Percentiles rank a stretch among this genome's conserved stretches.
phyloP scores from a whole-genome alignment of 2,797 vertebrate species.

The Bufotes viridis region DNA sequence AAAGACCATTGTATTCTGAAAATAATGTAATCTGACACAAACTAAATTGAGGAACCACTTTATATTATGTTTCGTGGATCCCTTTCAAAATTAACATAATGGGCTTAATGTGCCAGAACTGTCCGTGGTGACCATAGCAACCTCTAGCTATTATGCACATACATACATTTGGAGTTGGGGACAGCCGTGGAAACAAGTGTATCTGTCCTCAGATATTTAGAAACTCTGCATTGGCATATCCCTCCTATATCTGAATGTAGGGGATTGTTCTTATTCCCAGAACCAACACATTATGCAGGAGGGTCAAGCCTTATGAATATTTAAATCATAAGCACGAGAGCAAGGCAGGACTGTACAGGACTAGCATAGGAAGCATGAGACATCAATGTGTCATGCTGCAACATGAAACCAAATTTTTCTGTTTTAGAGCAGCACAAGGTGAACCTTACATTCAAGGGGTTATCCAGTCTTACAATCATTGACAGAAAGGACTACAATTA shows the following conservation, averaged over 20 bases:
- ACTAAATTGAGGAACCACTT: too few relatives aligned
- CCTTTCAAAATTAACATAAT: too few relatives aligned
- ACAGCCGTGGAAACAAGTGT: not conserved
- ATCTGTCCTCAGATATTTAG: not conserved
- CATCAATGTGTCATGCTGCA: not conserved
- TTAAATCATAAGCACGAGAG: not conserved
- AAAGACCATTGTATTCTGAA: too few relatives aligned
- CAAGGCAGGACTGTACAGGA: not conserved
- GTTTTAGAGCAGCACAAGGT: not conserved
- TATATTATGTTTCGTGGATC: too few relatives aligned
- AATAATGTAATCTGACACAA: too few relatives aligned
- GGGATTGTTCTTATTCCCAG: not conserved
- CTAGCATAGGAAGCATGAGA: not conserved
- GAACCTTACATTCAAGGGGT: not conserved
- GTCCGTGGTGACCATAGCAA: too few relatives aligned
- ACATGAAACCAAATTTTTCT: not conserved
- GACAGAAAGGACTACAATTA: too few relatives aligned
- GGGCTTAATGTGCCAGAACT: too few relatives aligned
- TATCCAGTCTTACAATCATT: too few relatives aligned
- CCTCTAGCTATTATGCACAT: not conserved
- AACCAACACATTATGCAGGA: not conserved
- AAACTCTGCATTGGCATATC: not conserved
- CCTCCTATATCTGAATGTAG: not conserved
- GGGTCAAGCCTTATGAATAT: constrained; percentile 1
- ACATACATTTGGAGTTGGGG: not conserved